Conservation (phyloP, 2,888 invertebrate species). For the Tribolium freemani region DNA sequence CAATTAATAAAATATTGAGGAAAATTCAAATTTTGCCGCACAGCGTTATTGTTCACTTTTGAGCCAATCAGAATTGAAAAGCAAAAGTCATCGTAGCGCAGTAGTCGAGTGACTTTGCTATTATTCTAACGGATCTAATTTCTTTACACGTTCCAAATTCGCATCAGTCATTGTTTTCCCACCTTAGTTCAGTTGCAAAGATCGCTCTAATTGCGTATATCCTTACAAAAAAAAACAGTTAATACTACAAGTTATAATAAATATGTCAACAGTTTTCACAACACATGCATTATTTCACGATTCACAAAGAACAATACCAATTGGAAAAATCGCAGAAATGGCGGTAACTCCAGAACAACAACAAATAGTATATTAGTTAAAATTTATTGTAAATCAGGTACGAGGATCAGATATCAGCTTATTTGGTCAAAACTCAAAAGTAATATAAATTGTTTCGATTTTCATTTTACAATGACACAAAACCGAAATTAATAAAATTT, state of each 20-base stretch:
- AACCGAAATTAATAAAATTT: too few species aligned
- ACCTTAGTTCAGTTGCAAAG: neutral
- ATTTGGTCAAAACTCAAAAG: too few species aligned
- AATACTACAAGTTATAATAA: neutral
- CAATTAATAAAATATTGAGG: neutral
- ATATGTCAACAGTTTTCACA: too few species aligned
- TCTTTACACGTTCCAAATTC: neutral
- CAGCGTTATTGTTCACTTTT: neutral
- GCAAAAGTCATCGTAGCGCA: neutral
- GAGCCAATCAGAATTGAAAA: neutral
- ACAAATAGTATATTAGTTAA: too few species aligned
- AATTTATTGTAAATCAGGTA: too few species aligned
- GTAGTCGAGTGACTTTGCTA: neutral
- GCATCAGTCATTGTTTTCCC: neutral
- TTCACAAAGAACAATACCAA: too few species aligned
- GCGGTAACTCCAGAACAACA: too few species aligned
- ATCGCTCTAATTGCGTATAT: neutral
- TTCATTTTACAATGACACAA: too few species aligned
- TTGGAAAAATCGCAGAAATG: too few species aligned
- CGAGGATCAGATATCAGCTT: too few species aligned
- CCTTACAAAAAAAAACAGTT: neutral
- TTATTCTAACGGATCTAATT: neutral
- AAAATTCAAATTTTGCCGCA: neutral
- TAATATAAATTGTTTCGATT: too few species aligned
- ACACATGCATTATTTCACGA: too few species aligned